phyloP scores from a whole-genome alignment of 2,888 invertebrate species.

The Pyrrhia umbra region DNA sequence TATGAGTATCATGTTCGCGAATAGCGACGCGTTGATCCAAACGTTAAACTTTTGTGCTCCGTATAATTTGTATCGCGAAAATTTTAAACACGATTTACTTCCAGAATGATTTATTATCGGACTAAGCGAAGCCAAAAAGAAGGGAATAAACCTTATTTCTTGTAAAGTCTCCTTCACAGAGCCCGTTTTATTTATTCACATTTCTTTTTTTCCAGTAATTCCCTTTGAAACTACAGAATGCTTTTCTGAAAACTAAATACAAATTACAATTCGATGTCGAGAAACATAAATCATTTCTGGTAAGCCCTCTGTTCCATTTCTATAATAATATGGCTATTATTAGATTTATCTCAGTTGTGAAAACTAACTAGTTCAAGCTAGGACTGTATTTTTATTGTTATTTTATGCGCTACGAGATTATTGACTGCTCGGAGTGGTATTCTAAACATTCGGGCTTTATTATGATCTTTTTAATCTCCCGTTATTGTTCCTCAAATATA shows the following conservation, averaged over 20 bases:
- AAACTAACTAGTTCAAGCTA: constrained; percentile 15
- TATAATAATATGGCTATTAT: constrained; percentile 38
- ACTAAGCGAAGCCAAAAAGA: constrained; percentile 33
- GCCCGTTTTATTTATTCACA: neutral
- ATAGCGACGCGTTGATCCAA: constrained; percentile 39
- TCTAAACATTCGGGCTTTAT: constrained; percentile 32
- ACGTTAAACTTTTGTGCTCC: constrained; percentile 46
- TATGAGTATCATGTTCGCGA: constrained; percentile 44
- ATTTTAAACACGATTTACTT: constrained; percentile 58
- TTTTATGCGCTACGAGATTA: constrained; percentile 17
- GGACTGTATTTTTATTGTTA: constrained; percentile 27
- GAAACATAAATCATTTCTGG: constrained; percentile 44
- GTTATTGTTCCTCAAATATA: constrained; percentile 32
- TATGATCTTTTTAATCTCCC: constrained; percentile 22
- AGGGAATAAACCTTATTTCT: constrained; percentile 40
- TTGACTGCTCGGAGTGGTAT: constrained; percentile 22
- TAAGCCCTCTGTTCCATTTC: constrained; percentile 28
- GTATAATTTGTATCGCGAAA: constrained; percentile 52
- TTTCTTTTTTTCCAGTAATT: constrained; percentile 30
- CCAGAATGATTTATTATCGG: constrained; percentile 55
- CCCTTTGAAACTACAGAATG: constrained; percentile 28
- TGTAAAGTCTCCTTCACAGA: constrained; percentile 29
- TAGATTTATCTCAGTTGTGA: constrained; percentile 38
- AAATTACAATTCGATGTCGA: constrained; percentile 42
- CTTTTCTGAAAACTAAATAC: constrained; percentile 42